Percentiles rank a stretch among this genome's conserved stretches.
These are phyloP conservation scores for Periphyllus acericola DNA, from an alignment of 2,888 invertebrate species.

Conservation along the genomic window DNA sequence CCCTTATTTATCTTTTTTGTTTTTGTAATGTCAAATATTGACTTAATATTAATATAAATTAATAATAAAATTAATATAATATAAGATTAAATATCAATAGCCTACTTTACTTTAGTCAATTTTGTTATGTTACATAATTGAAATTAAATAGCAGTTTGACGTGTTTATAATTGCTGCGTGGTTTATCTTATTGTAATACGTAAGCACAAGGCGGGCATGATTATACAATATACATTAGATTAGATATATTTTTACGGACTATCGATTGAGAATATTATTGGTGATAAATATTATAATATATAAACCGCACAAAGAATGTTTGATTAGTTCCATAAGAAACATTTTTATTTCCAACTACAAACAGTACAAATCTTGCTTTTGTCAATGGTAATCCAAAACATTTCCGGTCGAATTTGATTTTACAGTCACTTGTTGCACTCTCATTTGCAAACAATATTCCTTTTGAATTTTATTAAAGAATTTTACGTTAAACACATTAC, in stretches of 20 bases:
- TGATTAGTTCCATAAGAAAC: too few species aligned
- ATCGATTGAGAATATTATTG: too few species aligned
- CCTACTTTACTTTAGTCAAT: neutral
- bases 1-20: neutral
- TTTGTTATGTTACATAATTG: neutral
- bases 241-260: too few species aligned
- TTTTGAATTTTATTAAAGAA: neutral
- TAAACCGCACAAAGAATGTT: too few species aligned
- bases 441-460: neutral
- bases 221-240: too few species aligned
- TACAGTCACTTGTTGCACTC: neutral
- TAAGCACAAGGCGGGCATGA: neutral
- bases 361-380: too few species aligned
- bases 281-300: too few species aligned
- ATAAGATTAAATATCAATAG: neutral
- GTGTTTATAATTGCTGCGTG: neutral
- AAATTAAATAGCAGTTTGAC: too few species aligned
- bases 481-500: neutral
- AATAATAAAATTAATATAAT: neutral
- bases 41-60: neutral
- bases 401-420: neutral
- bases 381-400: neutral
- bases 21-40: neutral
- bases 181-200: neutral
- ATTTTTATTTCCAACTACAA: too few species aligned